phyloP scores from a whole-genome alignment of 2,113 vertebrate genomes.

The Rhinoderma darwinii region DNA sequence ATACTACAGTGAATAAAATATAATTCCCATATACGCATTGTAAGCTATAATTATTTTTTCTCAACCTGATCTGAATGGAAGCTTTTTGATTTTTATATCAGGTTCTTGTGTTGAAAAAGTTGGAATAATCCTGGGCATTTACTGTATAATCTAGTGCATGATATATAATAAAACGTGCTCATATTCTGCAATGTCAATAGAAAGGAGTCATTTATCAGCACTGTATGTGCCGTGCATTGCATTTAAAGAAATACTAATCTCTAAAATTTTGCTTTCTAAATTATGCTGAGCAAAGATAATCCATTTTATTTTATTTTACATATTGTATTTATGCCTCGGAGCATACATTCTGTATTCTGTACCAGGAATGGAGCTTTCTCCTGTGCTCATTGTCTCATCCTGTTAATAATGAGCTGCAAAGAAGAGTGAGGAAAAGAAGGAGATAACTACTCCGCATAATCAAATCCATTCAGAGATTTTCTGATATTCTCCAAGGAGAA shows the following conservation, averaged over 20 bases:
- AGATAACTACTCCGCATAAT: no score
- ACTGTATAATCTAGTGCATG: background rate
- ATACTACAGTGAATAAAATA: background rate
- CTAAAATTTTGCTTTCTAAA: no score
- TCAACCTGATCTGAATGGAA: background rate
- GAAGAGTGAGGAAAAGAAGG: no score
- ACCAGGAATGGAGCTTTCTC: background rate
- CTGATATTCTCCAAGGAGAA: no score
- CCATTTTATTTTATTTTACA: background rate
- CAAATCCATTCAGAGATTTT: no score
- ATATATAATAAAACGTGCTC: background rate
- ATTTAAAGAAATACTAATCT: background rate
- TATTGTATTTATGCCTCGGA: background rate
- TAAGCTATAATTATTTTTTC: background rate
- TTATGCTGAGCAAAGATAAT: background rate
- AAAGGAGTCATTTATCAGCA: conserved; percentile 12
- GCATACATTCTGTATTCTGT: background rate
- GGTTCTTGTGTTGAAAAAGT: background rate
- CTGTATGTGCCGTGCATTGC: background rate
- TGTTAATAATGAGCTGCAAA: no score
- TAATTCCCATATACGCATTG: background rate
- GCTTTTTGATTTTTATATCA: background rate
- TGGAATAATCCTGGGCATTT: background rate
- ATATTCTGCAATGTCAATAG: background rate
- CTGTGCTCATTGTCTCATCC: no score